Base-by-base conservation (phyloP, 1,140 invertebrate genomes). In the Drosophila navojoa region DNA sequence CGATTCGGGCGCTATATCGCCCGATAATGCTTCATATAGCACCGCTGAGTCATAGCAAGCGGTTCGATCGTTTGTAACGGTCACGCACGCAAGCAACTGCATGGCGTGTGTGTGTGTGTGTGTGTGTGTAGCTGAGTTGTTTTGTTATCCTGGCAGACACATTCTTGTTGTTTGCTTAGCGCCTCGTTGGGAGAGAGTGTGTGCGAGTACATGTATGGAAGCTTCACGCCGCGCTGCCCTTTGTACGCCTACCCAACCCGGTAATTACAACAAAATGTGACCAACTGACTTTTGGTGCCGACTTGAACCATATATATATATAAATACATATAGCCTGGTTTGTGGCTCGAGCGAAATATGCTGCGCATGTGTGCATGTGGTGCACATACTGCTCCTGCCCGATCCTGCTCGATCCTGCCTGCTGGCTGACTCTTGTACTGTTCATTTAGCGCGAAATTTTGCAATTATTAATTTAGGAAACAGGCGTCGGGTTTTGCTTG, bases 401-500 rank as follows among this genome's bases (percentile, higher is more conserved):
- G 25, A 3, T 66, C n/a, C 44, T 45, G 45, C 9, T 45, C 11
- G 10, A 13, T 54, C 16, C 15, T 42, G 45, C 22, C 35, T 7
- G 44, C 59, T 19, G 44, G 44, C 62, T 67, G 42, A 44, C 54
- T 68, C 54, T 61, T 58, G 60, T 67, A 22, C 45, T 50, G 67
- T 76, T 72, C 60, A 72, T 73, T 81, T 62, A 82, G 74, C 74
- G 81, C 81, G 66, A 85, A 85, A 78, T 87, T 45, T 82, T 77
- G 84, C 84, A 87, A 87, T 87, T 87, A 87, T 87, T 87, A 87
- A 74, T 87, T 74, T 58, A 47, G 62, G 52, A 87, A 87, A 82
- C 84, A 86, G 82, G 40, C 73, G 38, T 27, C 32, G 27, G 29
- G 15, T 29, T 59, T 62, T 16, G 29, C 22, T 70, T 70, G 60